phyloP scores from a whole-genome alignment of 2,113 vertebrate genomes.

The Plecturocebus donacophilus region DNA sequence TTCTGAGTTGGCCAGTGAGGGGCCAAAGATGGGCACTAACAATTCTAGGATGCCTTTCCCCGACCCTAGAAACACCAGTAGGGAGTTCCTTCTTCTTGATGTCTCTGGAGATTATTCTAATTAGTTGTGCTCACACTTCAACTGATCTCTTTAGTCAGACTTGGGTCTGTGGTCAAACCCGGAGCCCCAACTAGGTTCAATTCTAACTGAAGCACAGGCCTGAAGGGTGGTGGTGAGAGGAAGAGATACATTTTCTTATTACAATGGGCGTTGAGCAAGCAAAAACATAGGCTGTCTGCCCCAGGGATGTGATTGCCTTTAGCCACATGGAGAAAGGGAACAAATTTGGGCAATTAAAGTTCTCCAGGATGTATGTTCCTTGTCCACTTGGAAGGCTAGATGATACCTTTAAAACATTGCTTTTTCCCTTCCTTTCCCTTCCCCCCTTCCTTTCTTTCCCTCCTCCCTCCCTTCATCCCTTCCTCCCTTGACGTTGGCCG shows the following conservation, averaged over 20 bases:
- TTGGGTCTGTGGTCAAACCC: neutral
- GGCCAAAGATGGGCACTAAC: neutral
- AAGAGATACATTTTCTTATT: neutral
- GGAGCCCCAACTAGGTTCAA: neutral
- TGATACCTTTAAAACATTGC: neutral
- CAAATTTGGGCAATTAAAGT: neutral
- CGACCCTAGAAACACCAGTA: neutral
- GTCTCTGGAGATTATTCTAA: neutral
- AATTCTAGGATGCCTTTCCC: neutral
- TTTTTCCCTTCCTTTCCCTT: neutral
- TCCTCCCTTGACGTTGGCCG: neutral
- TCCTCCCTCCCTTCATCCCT: neutral
- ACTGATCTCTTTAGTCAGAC: neutral
- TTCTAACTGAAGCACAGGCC: neutral
- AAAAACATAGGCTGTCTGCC: neutral
- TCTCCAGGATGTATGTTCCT: neutral
- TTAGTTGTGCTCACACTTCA: neutral
- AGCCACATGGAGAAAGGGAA: neutral
- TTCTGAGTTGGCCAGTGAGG: neutral
- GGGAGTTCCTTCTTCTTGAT: neutral
- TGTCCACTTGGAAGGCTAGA: neutral
- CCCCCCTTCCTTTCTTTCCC: neutral
- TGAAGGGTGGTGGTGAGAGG: neutral
- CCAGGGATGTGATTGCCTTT: neutral
- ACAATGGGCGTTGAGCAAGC: fast-evolving